Evolutionary conservation across 2,113 vertebrate genomes (phyloP).

Genomic region (Tragelaphus buxtoni): DNA sequence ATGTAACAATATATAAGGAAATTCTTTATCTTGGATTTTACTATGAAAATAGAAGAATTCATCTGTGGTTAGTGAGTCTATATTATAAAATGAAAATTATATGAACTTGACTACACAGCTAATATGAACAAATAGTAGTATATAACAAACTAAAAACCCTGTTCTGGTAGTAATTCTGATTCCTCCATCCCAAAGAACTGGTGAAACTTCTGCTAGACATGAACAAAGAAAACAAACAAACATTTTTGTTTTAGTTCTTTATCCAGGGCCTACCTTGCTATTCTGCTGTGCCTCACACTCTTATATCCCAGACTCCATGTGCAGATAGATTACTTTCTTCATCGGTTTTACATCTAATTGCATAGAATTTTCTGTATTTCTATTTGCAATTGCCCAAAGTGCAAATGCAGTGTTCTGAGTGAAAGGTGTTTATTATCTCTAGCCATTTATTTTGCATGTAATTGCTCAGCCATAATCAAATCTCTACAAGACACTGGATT

Average conservation of each 20-base stretch:
- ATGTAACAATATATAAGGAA: not conserved
- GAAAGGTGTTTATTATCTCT: not conserved
- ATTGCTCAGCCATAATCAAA: not conserved
- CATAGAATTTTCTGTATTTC: not conserved
- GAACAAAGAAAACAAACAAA: not conserved
- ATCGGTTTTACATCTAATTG: not conserved
- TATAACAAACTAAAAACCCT: not conserved
- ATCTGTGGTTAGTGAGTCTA: not conserved
- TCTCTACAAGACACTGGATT: not conserved
- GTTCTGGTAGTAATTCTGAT: not conserved
- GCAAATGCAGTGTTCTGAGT: not conserved
- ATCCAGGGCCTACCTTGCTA: not conserved
- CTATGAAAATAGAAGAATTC: not conserved
- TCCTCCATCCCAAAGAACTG: not conserved
- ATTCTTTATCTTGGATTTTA: not conserved
- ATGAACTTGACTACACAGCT: not conserved
- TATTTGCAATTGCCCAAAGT: not conserved
- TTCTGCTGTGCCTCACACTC: not conserved
- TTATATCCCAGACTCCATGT: not conserved
- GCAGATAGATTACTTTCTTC: not conserved
- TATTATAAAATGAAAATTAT: not conserved
- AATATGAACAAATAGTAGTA: not conserved
- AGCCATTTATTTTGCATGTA: not conserved
- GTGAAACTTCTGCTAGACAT: not conserved
- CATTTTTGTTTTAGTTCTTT: not conserved